These are phyloP conservation scores for Sebastes minor DNA, from an alignment of 2,797 vertebrate species.

Conservation along the genomic window DNA sequence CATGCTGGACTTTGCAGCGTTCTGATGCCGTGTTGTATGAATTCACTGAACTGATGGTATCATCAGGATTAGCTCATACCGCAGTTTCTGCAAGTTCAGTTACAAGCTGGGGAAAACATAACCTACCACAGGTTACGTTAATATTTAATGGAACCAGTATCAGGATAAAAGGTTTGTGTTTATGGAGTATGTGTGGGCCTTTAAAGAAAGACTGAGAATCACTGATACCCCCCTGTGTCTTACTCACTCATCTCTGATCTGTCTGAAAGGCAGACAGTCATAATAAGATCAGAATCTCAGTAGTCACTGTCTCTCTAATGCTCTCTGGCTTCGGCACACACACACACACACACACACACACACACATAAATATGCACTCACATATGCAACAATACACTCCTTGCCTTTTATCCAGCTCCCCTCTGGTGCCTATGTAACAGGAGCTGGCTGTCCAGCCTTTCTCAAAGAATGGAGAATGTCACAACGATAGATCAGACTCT, in stretches of 20 bases:
- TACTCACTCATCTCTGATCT: constrained; percentile 34
- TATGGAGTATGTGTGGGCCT: background rate
- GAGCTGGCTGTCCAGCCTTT: constrained; percentile 62
- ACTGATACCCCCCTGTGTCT: constrained; percentile 8
- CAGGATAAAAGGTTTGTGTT: background rate
- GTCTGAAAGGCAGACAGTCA: constrained; percentile 45
- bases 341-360: constrained; percentile 1
- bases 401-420: constrained; percentile 49
- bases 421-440: constrained; percentile 62
- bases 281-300: constrained; percentile 50
- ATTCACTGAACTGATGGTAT: constrained; percentile 12
- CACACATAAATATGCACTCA: background rate
- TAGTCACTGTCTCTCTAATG: constrained; percentile 34
- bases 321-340: background rate
- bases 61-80: constrained; percentile 11
- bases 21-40: constrained; percentile 9
- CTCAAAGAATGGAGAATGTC: constrained; percentile 71
- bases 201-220: background rate
- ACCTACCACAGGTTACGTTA: background rate
- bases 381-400: constrained; percentile 4
- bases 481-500: constrained; percentile 73
- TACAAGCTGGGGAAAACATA: background rate
- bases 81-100: background rate
- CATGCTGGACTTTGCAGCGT: constrained; percentile 12
- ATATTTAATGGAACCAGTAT: background rate